These are phyloP conservation scores for Pammene fasciana DNA, from an alignment of 2,888 invertebrate species.

Conservation along the genomic window DNA sequence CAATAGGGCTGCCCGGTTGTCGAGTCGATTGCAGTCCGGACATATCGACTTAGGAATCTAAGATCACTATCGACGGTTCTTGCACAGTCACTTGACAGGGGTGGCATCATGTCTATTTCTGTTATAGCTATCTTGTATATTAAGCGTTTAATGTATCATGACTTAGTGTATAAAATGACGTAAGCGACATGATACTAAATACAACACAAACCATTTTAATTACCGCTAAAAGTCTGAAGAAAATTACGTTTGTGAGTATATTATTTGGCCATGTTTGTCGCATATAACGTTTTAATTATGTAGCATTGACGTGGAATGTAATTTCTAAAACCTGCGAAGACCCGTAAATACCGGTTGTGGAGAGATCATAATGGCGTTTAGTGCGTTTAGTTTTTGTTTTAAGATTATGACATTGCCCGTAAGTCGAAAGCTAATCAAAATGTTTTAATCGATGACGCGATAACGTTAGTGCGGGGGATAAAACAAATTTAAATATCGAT, in stretches of 20 bases:
- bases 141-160: conserved; percentile 66
- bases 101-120: conserved; percentile 81
- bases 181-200: conserved; percentile 12
- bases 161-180: neutral
- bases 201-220: neutral
- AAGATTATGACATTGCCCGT: conserved; percentile 79
- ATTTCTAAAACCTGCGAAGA: conserved; percentile 70
- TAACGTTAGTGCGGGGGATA: conserved; percentile 71
- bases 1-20: conserved; percentile 79
- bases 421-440: conserved; percentile 83
- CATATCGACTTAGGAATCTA: conserved; percentile 77
- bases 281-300: conserved; percentile 49
- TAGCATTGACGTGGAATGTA: conserved; percentile 68
- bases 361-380: conserved; percentile 70
- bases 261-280: conserved; percentile 4
- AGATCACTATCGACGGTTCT: conserved; percentile 77
- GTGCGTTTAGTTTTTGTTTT: conserved; percentile 68
- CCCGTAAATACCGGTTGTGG: conserved; percentile 66
- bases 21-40: conserved; percentile 66
- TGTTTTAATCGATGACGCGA: conserved; percentile 83
- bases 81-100: conserved; percentile 81
- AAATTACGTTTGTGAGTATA: neutral
- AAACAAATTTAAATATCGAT: conserved; percentile 52
- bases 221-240: neutral
- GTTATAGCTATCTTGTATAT: conserved; percentile 76